These are phyloP conservation scores for Miichthys miiuy DNA, from an alignment of 2,797 vertebrate genomes.

Conservation along the genomic window DNA sequence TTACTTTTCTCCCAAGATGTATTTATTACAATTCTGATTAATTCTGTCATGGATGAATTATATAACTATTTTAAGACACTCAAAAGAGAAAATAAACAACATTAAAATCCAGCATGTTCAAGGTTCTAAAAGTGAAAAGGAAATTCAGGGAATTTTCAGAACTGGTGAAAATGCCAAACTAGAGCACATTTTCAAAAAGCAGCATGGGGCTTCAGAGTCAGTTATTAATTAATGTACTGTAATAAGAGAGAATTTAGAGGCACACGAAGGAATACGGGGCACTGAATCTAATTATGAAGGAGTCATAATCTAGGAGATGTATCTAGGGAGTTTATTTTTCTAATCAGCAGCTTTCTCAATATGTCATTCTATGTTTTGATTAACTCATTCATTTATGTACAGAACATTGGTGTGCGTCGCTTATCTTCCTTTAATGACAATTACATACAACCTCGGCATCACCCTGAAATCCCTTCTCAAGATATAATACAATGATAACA, in stretches of 20 bases:
- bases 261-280: constrained; percentile 49
- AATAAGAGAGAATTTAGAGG: constrained; percentile 45
- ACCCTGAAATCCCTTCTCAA: not conserved
- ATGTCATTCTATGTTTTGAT: constrained; percentile 42
- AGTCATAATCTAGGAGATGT: constrained; percentile 19
- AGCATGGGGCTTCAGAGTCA: constrained; percentile 45
- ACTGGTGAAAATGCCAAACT: constrained; percentile 44
- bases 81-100: not conserved
- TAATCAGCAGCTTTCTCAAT: constrained; percentile 56
- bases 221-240: constrained; percentile 55
- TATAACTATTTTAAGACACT: not conserved
- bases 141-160: constrained; percentile 9
- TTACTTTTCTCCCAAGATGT: not conserved
- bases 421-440: constrained; percentile 30
- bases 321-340: constrained; percentile 52
- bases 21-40: not conserved
- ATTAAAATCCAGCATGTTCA: constrained; percentile 5
- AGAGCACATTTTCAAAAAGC: constrained; percentile 39
- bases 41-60: not conserved
- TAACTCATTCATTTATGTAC: constrained; percentile 21
- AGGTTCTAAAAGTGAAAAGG: not conserved
- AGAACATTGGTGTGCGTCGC: constrained; percentile 9
- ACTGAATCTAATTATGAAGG: constrained; percentile 56
- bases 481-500: constrained; percentile 19
- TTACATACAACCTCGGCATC: not conserved